Base-by-base conservation (phyloP, 2,113 vertebrate species). In the Trematomus loennbergii region DNA sequence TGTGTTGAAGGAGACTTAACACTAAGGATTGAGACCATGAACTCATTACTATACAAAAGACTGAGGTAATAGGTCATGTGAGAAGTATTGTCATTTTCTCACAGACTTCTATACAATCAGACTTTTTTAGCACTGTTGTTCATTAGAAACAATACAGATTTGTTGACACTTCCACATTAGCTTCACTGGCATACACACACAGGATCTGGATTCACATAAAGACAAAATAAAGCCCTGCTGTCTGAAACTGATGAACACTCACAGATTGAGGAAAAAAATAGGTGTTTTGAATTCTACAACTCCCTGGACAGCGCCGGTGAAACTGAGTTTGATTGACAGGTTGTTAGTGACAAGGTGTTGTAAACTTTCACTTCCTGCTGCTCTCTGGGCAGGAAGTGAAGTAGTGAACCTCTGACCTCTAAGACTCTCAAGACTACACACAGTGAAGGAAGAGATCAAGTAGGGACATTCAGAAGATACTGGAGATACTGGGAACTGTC, bases 351-450 rank as follows among this genome's bases (percentile, higher is more conserved):
- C 82, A 88, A 87, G 82, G 87, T 88, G 88, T 74, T 84, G 87
- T 94, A 93, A 93, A 94, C 92, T 84, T 84, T 87, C 78, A 84
- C 83, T 91, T 93, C 91, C 93, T 93, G 84, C 83, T 83, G 77
- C 78, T 83, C 78, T 77, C 74, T 36, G 45, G 74, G 84, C 86
- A 91, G 92, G 90, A 93, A 89, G 86, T 89, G 72, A 86, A 88
- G 55, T 45, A 11, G 57, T 86, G 88, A 90, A 90, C 92, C 87
- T 75, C 73, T 92, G 87, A 92, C 92, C 90, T 88, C 72, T 80
- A 57, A 86, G 57, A 76, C 76, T 68, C 59, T 87, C 36, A 58
- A 75, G 82, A 72, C 55, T 75, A 55, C 64, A 66, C 65, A 75
- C 9, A 36, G 72, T 16, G 33, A 70, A 65, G 48, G 15, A 5